Base-by-base conservation (phyloP, 2,888 invertebrate species). In the Portevinia maculata region DNA sequence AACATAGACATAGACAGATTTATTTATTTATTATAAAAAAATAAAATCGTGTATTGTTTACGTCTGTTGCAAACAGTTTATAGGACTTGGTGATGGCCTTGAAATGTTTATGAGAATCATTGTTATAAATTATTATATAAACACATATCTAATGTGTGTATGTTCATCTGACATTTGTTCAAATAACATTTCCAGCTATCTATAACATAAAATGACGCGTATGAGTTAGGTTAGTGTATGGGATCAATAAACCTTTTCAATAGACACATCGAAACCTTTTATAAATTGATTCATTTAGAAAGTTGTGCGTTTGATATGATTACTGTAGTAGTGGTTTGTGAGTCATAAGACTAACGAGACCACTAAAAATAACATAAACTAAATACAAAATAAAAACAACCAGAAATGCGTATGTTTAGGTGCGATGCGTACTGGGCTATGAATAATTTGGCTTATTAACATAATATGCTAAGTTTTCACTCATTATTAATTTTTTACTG, bases 211-310 rank as follows among this genome's bases (percentile, higher is more conserved):
- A 44, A 19, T 0, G 7, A 13, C 15, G 57, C 15, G 28, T 57
- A 39, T 11, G 7, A 39, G 0, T 39, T 1, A 5, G 6, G 24
- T 62, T n/a, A 19, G 21, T 24, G 48, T 24, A 15, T 9, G 41
- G 50, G 55, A 48, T 74, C 55, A 50, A 57, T 21, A 55, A 74
- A 57, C 73, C 48, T 17, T 44, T n/a, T 37, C 60, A 71, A 11
- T 44, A 60, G 41, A 52, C 60, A 44, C 44, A 34, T 62, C 52
- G 52, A 28, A 62, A 44, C 28, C 34, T 34, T n/a, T n/a, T n/a
- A n/a, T 30, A 19, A 55, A 73, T 64, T 55, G 39, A 39, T 13
- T 73, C 30, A 30, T 37, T 44, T 74, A 48, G 73, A 74, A 65
- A 60, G 59, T 52, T 37, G 41, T n/a, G 24, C 44, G 28, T 15